phyloP scores from a whole-genome alignment of 2,113 vertebrate genomes.

The Phylloscopus whistleri region DNA sequence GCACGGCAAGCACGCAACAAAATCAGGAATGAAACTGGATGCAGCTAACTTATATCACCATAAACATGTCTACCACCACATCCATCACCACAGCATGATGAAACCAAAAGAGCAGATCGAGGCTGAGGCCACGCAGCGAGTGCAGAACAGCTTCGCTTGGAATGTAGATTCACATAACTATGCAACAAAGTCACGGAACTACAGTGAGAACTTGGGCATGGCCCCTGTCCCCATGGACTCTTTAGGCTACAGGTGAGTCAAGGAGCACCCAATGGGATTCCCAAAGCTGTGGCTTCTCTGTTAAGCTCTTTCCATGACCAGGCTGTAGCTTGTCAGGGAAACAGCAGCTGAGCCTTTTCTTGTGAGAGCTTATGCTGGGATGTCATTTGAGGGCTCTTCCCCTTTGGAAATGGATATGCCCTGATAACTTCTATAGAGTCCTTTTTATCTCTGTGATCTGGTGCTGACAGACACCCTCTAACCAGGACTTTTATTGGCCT shows the following conservation, averaged over 20 bases:
- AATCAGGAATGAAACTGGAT: slow-evolving; percentile 81
- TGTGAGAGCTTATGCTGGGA: not conserved
- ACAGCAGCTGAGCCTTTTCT: not conserved
- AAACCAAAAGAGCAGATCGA: slow-evolving; percentile 86
- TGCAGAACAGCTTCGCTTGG: slow-evolving; percentile 77
- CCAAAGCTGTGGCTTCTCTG: not conserved
- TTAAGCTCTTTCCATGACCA: not conserved
- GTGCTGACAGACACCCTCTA: not conserved
- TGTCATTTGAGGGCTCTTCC: not conserved
- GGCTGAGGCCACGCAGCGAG: slow-evolving; percentile 73
- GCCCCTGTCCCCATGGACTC: slow-evolving; percentile 73
- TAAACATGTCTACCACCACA: slow-evolving; percentile 85
- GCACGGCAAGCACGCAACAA: slow-evolving; percentile 78
- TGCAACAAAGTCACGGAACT: slow-evolving; percentile 82
- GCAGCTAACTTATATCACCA: slow-evolving; percentile 79
- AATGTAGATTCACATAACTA: slow-evolving; percentile 80
- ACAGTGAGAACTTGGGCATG: slow-evolving; percentile 76
- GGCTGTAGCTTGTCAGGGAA: not conserved
- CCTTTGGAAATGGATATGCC: not conserved
- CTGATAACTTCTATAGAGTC: not conserved
- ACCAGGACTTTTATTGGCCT: not conserved
- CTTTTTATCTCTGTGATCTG: not conserved
- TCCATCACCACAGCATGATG: slow-evolving; percentile 78
- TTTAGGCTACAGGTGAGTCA: slow-evolving; percentile 82
- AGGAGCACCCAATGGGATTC: not conserved